Evolutionary conservation across 2,888 invertebrate genomes (phyloP).

Genomic region (Euphydryas editha): DNA sequence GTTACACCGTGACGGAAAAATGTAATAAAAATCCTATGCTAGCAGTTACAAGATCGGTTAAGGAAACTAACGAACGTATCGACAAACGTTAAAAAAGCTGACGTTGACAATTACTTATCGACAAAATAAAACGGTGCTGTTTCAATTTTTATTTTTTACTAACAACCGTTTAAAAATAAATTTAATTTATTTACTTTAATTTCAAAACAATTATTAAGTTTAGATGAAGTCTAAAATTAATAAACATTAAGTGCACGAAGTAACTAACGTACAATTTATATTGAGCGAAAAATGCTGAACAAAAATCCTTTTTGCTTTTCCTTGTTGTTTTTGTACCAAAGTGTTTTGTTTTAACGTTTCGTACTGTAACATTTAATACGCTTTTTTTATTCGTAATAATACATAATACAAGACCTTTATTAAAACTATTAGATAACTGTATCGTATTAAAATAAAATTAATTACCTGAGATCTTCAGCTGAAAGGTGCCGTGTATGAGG

Average conservation of each 20-base stretch:
- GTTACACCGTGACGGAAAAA: constrained; percentile 30
- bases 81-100: constrained; percentile 28
- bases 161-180: neutral
- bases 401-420: neutral
- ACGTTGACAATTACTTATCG: constrained; percentile 22
- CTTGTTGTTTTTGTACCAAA: neutral
- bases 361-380: neutral
- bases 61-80: constrained; percentile 27
- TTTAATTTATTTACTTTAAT: neutral
- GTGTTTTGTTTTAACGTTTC: neutral
- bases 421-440: neutral
- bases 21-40: constrained; percentile 24
- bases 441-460: neutral
- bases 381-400: too few relatives aligned
- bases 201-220: neutral
- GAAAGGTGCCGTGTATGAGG: constrained; percentile 77
- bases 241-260: too few relatives aligned
- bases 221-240: too few relatives aligned
- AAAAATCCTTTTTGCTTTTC: neutral
- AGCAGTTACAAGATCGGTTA: constrained; percentile 27
- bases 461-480: constrained; percentile 75
- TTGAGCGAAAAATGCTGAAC: neutral
- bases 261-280: neutral
- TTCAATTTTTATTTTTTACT: neutral
- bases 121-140: constrained; percentile 11